Conservation (phyloP, 2,888 invertebrate genomes). For the Orchestes rusci region DNA sequence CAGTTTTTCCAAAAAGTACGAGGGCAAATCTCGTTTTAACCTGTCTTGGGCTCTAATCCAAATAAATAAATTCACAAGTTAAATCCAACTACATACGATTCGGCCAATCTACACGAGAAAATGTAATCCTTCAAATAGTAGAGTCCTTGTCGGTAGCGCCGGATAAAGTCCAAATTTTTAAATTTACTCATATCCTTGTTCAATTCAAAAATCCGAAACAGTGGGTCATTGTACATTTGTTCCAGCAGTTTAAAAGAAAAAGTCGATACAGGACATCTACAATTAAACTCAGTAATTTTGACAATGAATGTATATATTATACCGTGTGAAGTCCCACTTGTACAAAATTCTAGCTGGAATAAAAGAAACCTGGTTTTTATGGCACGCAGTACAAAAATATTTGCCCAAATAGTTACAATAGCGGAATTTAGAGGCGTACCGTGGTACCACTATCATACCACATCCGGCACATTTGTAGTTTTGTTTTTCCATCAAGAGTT, state of each 20-base stretch:
- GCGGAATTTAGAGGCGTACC: conserved; percentile 66
- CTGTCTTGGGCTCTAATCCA: conserved; percentile 50
- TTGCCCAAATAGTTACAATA: conserved; percentile 80
- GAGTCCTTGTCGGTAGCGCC: conserved; percentile 58
- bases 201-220: conserved; percentile 67
- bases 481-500: conserved; percentile 60
- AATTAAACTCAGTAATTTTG: conserved; percentile 26
- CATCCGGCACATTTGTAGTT: conserved; percentile 79
- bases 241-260: conserved; percentile 71
- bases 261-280: conserved; percentile 71
- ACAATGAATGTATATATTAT: conserved; percentile 3
- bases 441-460: conserved; percentile 67
- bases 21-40: conserved; percentile 49
- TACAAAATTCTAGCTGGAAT: conserved; percentile 62
- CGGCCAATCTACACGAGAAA: conserved; percentile 59
- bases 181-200: conserved; percentile 60
- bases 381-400: conserved; percentile 82
- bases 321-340: conserved; percentile 59
- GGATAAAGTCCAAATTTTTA: conserved; percentile 54
- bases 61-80: conserved; percentile 43
- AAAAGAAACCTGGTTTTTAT: conserved; percentile 65
- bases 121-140: conserved; percentile 65
- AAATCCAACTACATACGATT: conserved; percentile 46
- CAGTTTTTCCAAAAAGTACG: conserved; percentile 54
- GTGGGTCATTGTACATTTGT: conserved; percentile 68